Percentiles rank a stretch among this genome's conserved stretches.
These are phyloP conservation scores for Pseudois nayaur DNA, from an alignment of 2,113 vertebrate species.

Conservation along the genomic window DNA sequence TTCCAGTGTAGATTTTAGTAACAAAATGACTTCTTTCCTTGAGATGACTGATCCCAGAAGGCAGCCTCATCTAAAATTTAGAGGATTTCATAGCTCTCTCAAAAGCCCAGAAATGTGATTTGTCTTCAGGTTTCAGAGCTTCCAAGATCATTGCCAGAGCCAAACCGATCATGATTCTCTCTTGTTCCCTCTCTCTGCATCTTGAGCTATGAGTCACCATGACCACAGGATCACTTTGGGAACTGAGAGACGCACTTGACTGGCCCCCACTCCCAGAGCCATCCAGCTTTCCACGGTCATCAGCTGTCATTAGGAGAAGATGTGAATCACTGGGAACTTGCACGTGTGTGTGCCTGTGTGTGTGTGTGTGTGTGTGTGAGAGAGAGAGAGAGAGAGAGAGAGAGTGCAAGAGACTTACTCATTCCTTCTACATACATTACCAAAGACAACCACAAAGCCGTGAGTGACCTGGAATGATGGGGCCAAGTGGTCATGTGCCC, in stretches of 20 bases:
- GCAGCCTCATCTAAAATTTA: constrained; percentile 25
- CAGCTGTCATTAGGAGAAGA: constrained; percentile 61
- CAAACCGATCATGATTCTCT: constrained; percentile 57
- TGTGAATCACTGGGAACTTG: constrained; percentile 70
- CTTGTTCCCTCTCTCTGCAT: constrained; percentile 43
- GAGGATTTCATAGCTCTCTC: background rate
- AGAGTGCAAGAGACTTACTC: background rate
- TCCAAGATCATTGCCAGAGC: constrained; percentile 26
- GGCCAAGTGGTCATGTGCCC: background rate
- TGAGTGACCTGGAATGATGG: background rate
- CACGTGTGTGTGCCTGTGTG: constrained; percentile 24
- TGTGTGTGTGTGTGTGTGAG: background rate
- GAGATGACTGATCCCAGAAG: background rate
- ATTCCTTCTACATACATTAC: background rate
- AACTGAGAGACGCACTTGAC: constrained; percentile 15
- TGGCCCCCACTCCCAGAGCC: constrained; percentile 59
- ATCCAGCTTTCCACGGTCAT: constrained; percentile 67
- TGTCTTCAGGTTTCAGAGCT: background rate
- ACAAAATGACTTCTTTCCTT: background rate
- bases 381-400: constrained; percentile 11
- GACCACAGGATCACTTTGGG: constrained; percentile 59
- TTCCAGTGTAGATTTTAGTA: constrained; percentile 18
- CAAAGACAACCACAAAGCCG: background rate
- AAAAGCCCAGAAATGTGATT: constrained; percentile 18
- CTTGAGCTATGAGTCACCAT: constrained; percentile 71